Conservation (phyloP, 2,888 invertebrate genomes). For the Mycalesis mineus region DNA sequence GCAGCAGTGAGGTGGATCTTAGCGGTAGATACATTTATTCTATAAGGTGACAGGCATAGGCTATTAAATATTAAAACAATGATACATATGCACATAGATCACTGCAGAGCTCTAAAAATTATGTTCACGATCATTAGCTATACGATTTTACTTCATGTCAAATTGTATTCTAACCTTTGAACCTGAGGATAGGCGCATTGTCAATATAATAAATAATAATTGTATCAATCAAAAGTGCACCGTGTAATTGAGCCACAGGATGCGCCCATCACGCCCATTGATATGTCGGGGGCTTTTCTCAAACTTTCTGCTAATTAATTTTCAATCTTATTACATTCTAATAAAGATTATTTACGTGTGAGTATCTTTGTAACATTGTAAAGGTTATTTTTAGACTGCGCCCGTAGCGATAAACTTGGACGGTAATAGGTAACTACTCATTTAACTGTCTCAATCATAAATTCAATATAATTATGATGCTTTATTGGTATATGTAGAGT, state of each 20-base stretch:
- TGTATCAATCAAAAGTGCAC: constrained; percentile 57
- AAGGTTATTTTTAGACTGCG: constrained; percentile 15
- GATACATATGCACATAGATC: too few relatives aligned
- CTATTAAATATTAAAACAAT: too few relatives aligned
- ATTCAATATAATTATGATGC: constrained; percentile 5
- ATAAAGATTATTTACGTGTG: constrained; percentile 12
- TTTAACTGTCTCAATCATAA: constrained; percentile 6
- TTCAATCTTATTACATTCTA: constrained; percentile 18
- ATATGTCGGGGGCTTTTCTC: constrained; percentile 29
- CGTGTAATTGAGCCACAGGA: constrained; percentile 72
- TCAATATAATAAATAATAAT: constrained; percentile 35
- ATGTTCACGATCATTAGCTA: too few relatives aligned
- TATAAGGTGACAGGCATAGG: too few relatives aligned
- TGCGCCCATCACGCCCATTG: constrained; percentile 66
- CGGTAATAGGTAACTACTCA: constrained; percentile 8
- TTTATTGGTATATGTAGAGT: neutral
- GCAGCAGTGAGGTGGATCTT: too few relatives aligned
- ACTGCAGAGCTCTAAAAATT: too few relatives aligned
- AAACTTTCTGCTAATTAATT: constrained; percentile 16
- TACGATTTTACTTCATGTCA: too few relatives aligned
- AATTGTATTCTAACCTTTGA: too few relatives aligned
- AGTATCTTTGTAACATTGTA: neutral
- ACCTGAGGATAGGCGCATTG: constrained; percentile 26
- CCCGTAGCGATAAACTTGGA: constrained; percentile 12
- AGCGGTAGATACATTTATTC: too few relatives aligned